A percentile compares a stretch with the other conserved stretches of the same genome.
Conservation (phyloP, 2,888 invertebrate species). For the Pyrocoelia pectoralis region DNA sequence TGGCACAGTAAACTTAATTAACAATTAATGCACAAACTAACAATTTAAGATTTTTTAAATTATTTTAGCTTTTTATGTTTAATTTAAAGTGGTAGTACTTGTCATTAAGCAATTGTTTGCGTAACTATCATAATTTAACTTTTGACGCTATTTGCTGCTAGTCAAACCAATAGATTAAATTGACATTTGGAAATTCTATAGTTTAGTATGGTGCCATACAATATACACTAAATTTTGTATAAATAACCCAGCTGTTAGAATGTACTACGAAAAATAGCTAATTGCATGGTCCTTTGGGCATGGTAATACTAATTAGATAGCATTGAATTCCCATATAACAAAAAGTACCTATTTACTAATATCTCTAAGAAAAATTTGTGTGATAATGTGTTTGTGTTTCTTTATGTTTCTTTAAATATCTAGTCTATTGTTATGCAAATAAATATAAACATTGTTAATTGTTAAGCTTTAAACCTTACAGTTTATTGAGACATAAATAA, state of each 20-base stretch:
- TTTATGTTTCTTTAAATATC: not conserved
- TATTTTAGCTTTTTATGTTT: constrained; percentile 32
- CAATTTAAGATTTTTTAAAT: constrained; percentile 25
- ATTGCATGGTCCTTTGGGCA: constrained; percentile 26
- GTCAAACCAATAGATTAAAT: constrained; percentile 47
- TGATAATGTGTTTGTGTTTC: not conserved
- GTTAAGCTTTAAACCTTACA: not conserved
- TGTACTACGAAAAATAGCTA: constrained; percentile 13
- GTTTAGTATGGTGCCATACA: constrained; percentile 24
- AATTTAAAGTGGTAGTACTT: constrained; percentile 21
- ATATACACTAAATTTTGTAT: constrained; percentile 12
- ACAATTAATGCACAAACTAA: constrained; percentile 26
- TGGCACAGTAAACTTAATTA: constrained; percentile 36
- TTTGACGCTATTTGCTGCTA: constrained; percentile 51
- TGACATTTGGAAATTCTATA: constrained; percentile 5
- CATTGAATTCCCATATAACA: not conserved
- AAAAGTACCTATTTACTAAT: not conserved
- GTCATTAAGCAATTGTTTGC: not conserved
- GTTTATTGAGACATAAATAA: not conserved
- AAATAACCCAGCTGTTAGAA: not conserved
- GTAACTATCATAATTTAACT: not conserved
- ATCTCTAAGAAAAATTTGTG: not conserved
- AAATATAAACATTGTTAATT: not conserved
- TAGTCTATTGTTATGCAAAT: not conserved
- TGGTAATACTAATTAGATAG: constrained; percentile 14